These are phyloP conservation scores for Trichopoda pennipes DNA, from an alignment of 2,888 invertebrate genomes.

Conservation along the genomic window DNA sequence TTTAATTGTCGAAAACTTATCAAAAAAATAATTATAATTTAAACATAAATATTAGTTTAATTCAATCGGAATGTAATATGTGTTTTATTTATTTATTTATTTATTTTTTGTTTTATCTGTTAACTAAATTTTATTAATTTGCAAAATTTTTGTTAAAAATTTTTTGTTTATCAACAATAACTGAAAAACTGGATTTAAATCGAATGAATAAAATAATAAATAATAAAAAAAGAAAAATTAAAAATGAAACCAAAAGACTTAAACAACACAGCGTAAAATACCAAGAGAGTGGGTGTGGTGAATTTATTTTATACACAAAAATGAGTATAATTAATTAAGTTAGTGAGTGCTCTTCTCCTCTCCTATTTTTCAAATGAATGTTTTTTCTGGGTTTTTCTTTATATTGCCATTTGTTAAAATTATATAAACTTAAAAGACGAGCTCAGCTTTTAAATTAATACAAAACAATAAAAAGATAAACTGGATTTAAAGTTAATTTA, in stretches of 20 bases:
- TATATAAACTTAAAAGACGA: conserved; percentile 61
- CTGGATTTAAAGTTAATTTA: conserved; percentile 19
- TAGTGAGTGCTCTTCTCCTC: not conserved
- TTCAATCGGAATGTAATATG: not conserved
- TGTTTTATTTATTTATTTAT: too few species aligned
- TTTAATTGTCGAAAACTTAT: not conserved
- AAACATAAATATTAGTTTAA: not conserved
- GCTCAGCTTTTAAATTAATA: not conserved
- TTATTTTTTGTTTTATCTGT: conserved; percentile 13
- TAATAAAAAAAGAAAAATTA: not conserved
- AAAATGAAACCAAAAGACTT: conserved; percentile 59
- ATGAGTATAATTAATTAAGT: not conserved
- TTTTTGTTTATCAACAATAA: conserved; percentile 26
- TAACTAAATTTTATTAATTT: conserved; percentile 27
- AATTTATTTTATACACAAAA: conserved; percentile 24
- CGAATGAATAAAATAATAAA: not conserved
- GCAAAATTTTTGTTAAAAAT: conserved; percentile 39
- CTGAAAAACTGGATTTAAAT: conserved; percentile 37
- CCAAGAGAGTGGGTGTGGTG: conserved; percentile 36
- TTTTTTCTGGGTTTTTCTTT: not conserved
- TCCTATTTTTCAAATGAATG: not conserved
- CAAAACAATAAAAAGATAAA: conserved; percentile 30
- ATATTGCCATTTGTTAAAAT: conserved; percentile 4
- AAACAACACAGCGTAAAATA: conserved; percentile 34
- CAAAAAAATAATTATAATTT: not conserved